phyloP scores from a whole-genome alignment of 1,140 invertebrate genomes.

The Branchinecta lindahli region DNA sequence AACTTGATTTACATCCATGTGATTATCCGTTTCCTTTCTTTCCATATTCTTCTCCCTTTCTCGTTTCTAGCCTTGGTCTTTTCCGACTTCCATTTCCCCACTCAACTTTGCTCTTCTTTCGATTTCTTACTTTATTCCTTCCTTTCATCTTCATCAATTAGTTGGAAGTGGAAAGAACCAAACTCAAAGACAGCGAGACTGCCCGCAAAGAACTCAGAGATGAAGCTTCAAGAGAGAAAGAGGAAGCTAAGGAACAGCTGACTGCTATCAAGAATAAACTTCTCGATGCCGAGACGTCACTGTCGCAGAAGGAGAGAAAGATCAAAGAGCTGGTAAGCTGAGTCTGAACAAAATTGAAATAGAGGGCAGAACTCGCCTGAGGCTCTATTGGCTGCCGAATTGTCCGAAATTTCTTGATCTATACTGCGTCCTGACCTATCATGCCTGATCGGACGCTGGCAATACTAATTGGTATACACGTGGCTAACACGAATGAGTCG shows the following conservation, averaged over 20 bases:
- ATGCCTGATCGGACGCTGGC: too few species aligned
- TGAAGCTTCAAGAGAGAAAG: constrained; percentile 27
- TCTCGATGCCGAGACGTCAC: constrained; percentile 37
- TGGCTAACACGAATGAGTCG: too few species aligned
- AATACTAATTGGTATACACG: too few species aligned
- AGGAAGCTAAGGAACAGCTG: constrained; percentile 26
- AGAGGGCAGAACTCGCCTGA: neutral
- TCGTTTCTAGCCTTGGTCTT: neutral
- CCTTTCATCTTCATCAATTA: constrained; percentile 25
- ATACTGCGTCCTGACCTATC: too few species aligned
- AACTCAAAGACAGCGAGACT: constrained; percentile 38
- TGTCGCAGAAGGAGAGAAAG: constrained; percentile 39
- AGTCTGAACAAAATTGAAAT: neutral
- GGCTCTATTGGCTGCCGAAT: too few species aligned
- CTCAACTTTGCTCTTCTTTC: too few species aligned
- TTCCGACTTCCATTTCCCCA: neutral
- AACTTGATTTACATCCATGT: neutral
- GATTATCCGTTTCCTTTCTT: neutral
- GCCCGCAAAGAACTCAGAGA: constrained; percentile 35
- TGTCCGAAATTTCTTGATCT: too few species aligned
- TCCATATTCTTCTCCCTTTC: constrained; percentile 14
- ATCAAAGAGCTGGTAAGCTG: constrained; percentile 41
- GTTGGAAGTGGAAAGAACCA: constrained; percentile 42
- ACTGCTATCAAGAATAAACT: constrained; percentile 39
- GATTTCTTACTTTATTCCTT: neutral